Base-by-base conservation (phyloP, 2,113 vertebrate genomes). In the Passer domesticus region DNA sequence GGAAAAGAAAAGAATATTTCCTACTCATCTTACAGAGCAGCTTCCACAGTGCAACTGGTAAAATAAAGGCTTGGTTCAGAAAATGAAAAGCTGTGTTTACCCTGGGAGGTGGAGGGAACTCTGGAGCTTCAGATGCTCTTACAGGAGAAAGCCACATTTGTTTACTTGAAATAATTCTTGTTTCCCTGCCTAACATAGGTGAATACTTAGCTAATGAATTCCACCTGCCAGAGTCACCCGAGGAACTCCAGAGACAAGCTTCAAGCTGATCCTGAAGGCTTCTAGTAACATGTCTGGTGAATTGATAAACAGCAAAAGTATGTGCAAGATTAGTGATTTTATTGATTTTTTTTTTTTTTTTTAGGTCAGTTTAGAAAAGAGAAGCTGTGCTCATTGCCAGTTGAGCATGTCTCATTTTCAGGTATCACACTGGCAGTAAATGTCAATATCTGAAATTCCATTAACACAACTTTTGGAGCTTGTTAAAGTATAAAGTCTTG, bases 201-300 rank as follows among this genome's bases (percentile, higher is more conserved):
- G 56, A 82, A 74, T 69, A 10, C 41, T 97, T 95, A 95, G 85
- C 53, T 95, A 95, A 97, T 76, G 52, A 97, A 98, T 98, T 98
- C 97, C 97, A 96, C 88, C 70, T 90, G 64, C 3, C n/a, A 66
- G 53, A 97, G 78, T 98, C 96, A 96, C 11, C 41, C 59, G 96
- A 97, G 95, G 94, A 98, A 94, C 81, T 97, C 97, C 96, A 92
- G 85, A 76, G n/a, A 44, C 67, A 75, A 83, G 41, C 75, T 94
- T 52, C 85, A 84, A 70, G 63, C 80, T 95, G 83, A 56, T 68
- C 63, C 69, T 70, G 22, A 39, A 72, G 70, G 49, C 78, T 96
- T 96, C 44, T 69, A 87, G 66, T 78, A 86, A 67, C 58, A 58
- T 28, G 37, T 55, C 49, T 58, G 20, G n/a, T 52, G 53, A 46